phyloP scores from a whole-genome alignment of 1,140 invertebrate genomes.

The Drosophila melanica region DNA sequence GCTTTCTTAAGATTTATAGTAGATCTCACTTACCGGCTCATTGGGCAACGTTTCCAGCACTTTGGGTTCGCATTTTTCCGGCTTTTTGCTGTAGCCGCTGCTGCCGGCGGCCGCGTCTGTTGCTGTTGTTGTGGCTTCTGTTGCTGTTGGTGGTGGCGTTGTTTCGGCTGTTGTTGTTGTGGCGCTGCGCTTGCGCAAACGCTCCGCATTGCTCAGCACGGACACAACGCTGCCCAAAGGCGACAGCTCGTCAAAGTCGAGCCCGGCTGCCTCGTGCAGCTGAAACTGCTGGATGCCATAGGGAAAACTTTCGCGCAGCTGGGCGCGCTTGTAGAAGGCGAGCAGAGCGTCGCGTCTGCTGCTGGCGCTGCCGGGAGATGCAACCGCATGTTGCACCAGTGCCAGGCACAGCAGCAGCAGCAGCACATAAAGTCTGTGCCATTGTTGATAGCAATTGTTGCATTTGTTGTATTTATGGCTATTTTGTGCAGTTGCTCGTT shows the following conservation, averaged over 20 bases:
- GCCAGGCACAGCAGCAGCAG: slow-evolving; percentile 54
- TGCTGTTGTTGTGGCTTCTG: slow-evolving; percentile 30
- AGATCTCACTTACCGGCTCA: slow-evolving; percentile 72
- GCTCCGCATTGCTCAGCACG: slow-evolving; percentile 50
- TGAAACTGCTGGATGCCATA: slow-evolving; percentile 52
- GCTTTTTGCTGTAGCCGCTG: slow-evolving; percentile 11
- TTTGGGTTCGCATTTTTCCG: slow-evolving; percentile 75
- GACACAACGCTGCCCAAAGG: slow-evolving; percentile 66
- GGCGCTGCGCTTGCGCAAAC: slow-evolving; percentile 67
- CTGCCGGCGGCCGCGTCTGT: slow-evolving; percentile 14
- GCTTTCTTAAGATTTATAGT: not conserved
- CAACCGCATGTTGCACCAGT: slow-evolving; percentile 32
- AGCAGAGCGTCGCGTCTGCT: slow-evolving; percentile 68
- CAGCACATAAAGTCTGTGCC: slow-evolving; percentile 53
- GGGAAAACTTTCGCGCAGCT: slow-evolving; percentile 49
- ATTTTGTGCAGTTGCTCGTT: slow-evolving; percentile 57
- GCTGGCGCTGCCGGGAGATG: slow-evolving; percentile 36
- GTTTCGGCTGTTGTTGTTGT: slow-evolving; percentile 39
- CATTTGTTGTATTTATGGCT: slow-evolving; percentile 37
- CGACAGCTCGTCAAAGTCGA: slow-evolving; percentile 65
- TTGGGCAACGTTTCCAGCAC: slow-evolving; percentile 75
- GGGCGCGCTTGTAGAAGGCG: slow-evolving; percentile 73
- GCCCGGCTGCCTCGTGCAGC: slow-evolving; percentile 43
- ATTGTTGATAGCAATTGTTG: slow-evolving; percentile 37
- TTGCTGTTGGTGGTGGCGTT: slow-evolving; percentile 37